A percentile compares a stretch with the other conserved stretches of the same genome.
Evolutionary conservation across 2,113 vertebrate genomes (phyloP).

Genomic region (Dolichotis patagonum): DNA sequence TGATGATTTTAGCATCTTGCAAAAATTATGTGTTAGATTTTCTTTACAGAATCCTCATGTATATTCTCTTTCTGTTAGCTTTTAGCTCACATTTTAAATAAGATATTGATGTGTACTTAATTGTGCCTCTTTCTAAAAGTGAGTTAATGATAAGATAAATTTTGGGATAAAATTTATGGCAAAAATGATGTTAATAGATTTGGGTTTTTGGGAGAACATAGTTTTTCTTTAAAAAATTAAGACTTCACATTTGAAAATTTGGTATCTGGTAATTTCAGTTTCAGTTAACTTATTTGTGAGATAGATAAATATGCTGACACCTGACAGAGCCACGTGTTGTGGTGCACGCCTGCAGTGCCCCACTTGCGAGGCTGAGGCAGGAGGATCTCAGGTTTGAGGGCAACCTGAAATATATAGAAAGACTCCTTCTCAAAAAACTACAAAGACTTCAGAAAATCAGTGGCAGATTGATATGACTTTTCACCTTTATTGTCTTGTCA

Average conservation of each 20-base stretch:
- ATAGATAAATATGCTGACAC: neutral
- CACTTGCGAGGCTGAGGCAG: neutral
- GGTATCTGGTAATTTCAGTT: slow-evolving; percentile 10
- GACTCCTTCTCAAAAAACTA: neutral
- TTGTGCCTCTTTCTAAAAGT: slow-evolving; percentile 48
- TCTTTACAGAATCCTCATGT: neutral
- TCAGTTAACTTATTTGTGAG: neutral
- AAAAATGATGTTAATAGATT: neutral
- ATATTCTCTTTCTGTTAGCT: slow-evolving; percentile 42
- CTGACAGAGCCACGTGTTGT: neutral
- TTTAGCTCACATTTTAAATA: slow-evolving; percentile 39
- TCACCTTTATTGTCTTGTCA: neutral
- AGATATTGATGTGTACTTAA: slow-evolving; percentile 50
- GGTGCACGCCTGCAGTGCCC: neutral
- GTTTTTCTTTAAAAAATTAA: slow-evolving; percentile 2
- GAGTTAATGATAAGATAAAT: slow-evolving; percentile 59
- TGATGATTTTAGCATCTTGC: slow-evolving; percentile 44
- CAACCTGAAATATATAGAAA: neutral
- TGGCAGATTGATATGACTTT: neutral
- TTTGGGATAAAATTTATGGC: neutral
- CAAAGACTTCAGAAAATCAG: neutral
- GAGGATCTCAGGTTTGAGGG: neutral
- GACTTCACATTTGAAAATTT: slow-evolving; percentile 39
- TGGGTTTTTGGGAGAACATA: neutral
- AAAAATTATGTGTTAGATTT: slow-evolving; percentile 27